phyloP scores from a whole-genome alignment of 2,113 vertebrate genomes.

The Petaurus breviceps region DNA sequence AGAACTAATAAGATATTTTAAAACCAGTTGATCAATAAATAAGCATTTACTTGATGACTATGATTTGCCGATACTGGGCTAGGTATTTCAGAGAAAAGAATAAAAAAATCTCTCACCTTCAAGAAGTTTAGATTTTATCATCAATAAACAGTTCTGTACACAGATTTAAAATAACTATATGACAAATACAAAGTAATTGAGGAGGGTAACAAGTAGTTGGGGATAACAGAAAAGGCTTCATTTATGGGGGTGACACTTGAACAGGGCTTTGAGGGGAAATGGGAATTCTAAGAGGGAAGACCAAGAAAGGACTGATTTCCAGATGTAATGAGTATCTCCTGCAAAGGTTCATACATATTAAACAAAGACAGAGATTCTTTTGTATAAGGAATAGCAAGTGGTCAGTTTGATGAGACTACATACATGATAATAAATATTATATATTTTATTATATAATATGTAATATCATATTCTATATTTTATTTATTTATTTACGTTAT shows the following conservation, averaged over 20 bases:
- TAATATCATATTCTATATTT: too few species aligned
- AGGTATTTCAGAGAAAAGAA: not conserved
- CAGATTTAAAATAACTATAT: not conserved
- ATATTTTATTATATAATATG: too few species aligned
- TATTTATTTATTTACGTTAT: too few species aligned
- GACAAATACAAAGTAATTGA: not conserved
- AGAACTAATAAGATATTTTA: not conserved
- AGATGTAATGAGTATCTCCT: not conserved
- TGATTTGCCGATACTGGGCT: not conserved
- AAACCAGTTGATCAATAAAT: not conserved
- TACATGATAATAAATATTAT: too few species aligned
- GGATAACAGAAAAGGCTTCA: not conserved
- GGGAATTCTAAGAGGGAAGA: not conserved
- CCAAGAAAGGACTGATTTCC: not conserved
- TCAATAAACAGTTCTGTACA: not conserved
- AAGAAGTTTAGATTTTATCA: not conserved
- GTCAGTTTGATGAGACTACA: too few species aligned
- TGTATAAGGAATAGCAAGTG: too few species aligned
- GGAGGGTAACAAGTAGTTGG: not conserved
- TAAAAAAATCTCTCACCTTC: not conserved
- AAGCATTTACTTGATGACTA: not conserved
- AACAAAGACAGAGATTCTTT: too few species aligned
- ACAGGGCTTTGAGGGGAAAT: not conserved
- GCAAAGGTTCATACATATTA: too few species aligned
- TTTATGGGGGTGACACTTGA: not conserved